Evolutionary conservation across 2,797 vertebrate genomes (phyloP).

Genomic region (Crossoptilon crossoptilon): DNA sequence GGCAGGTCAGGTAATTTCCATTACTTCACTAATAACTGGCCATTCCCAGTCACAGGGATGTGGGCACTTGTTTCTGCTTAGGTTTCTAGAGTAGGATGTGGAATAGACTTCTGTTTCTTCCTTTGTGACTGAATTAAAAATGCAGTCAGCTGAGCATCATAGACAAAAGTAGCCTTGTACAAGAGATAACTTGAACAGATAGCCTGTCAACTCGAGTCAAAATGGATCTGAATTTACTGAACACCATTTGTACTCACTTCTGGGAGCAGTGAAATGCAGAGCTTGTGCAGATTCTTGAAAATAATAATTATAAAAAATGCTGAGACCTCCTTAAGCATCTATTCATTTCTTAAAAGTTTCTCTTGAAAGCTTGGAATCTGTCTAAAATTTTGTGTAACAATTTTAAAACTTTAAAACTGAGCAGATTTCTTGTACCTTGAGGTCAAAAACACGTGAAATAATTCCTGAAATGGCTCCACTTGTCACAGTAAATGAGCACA

Average conservation of each 20-base stretch:
- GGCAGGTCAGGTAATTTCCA: slow-evolving; percentile 33
- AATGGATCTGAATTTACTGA: neutral
- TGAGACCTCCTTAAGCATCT: neutral
- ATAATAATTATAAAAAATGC: neutral
- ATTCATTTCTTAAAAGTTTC: neutral
- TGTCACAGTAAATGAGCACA: neutral
- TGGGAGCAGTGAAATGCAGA: neutral
- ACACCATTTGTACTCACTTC: neutral
- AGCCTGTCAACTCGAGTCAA: neutral
- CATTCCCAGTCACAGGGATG: neutral
- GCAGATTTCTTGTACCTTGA: neutral
- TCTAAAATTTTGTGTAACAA: neutral
- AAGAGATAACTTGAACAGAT: neutral
- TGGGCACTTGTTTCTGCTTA: neutral
- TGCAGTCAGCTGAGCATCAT: neutral
- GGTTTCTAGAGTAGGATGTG: neutral
- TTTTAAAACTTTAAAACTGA: slow-evolving; percentile 17
- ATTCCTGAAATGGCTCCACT: neutral
- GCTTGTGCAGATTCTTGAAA: neutral
- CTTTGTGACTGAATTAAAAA: neutral
- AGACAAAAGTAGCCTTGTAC: neutral
- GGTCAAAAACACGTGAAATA: neutral
- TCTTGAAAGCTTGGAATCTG: slow-evolving; percentile 29
- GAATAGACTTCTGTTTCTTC: neutral
- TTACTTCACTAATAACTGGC: slow-evolving; percentile 5